Conservation (phyloP, 2,888 invertebrate species). For the Folsomia manolachei region DNA sequence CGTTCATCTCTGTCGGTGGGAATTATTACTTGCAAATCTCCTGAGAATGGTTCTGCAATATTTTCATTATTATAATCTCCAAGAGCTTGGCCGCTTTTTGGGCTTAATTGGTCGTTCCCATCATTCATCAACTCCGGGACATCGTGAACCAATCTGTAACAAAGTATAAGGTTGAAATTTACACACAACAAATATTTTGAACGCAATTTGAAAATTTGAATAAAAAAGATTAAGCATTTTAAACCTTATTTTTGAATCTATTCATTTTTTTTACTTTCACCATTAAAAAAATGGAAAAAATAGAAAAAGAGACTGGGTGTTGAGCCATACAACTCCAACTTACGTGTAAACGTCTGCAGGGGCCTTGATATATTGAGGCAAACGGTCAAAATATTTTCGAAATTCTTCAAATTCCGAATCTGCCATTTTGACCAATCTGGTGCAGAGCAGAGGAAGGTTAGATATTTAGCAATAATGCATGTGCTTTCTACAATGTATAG, state of each 20-base stretch:
- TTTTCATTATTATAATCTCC: neutral
- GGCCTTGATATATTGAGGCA: conserved; percentile 73
- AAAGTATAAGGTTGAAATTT: too few species aligned
- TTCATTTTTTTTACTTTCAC: too few species aligned
- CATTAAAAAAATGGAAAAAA: too few species aligned
- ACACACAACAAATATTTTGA: too few species aligned
- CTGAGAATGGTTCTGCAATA: conserved; percentile 49
- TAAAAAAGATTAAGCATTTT: too few species aligned
- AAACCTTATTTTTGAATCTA: too few species aligned
- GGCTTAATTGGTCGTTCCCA: neutral
- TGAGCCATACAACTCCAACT: too few species aligned
- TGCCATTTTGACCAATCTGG: conserved; percentile 63
- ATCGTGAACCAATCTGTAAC: conserved; percentile 75
- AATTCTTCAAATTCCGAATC: conserved; percentile 93
- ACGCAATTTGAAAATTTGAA: too few species aligned
- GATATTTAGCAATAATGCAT: neutral
- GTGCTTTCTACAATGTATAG: neutral
- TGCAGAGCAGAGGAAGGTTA: conserved; percentile 17
- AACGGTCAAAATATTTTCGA: conserved; percentile 77
- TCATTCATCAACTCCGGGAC: conserved; percentile 54
- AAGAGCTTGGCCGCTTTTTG: neutral
- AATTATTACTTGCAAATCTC: conserved; percentile 48
- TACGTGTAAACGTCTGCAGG: conserved; percentile 85
- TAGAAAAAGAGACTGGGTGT: too few species aligned
- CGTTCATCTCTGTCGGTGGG: conserved; percentile 40